These are phyloP conservation scores for Trematocara zebra DNA, from an alignment of 2,113 vertebrate genomes.

Conservation along the genomic window DNA sequence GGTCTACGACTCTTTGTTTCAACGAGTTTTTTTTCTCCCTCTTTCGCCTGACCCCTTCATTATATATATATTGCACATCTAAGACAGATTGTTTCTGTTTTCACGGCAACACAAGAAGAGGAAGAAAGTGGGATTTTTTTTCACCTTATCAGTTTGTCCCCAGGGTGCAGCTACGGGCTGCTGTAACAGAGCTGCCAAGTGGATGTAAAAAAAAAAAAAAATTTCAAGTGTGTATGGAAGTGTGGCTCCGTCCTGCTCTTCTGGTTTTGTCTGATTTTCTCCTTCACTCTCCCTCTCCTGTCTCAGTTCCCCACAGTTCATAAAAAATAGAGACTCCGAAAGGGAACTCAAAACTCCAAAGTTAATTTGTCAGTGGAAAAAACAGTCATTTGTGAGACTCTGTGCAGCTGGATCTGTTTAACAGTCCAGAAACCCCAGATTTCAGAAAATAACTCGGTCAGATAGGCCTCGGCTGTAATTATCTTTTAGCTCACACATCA, in stretches of 20 bases:
- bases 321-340: neutral
- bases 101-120: neutral
- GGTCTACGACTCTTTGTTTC: conserved; percentile 22
- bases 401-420: conserved; percentile 5
- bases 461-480: conserved; percentile 44
- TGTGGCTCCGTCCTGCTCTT: neutral
- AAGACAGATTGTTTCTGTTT: neutral
- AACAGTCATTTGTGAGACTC: neutral
- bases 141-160: neutral
- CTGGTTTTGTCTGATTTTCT: conserved; percentile 35
- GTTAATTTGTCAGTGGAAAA: conserved; percentile 12
- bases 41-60: neutral
- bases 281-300: neutral
- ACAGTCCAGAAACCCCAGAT: conserved; percentile 17
- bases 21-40: conserved; percentile 2
- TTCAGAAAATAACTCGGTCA: conserved; percentile 35
- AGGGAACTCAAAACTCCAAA: neutral
- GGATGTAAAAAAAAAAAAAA: neutral
- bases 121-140: neutral
- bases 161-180: neutral
- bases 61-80: neutral
- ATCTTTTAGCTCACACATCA: conserved; percentile 14
- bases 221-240: neutral
- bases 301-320: neutral
- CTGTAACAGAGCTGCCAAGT: neutral